Evolutionary conservation across 2,113 vertebrate genomes (phyloP).

Genomic region (Boulengeromyrus knoepffleri): DNA sequence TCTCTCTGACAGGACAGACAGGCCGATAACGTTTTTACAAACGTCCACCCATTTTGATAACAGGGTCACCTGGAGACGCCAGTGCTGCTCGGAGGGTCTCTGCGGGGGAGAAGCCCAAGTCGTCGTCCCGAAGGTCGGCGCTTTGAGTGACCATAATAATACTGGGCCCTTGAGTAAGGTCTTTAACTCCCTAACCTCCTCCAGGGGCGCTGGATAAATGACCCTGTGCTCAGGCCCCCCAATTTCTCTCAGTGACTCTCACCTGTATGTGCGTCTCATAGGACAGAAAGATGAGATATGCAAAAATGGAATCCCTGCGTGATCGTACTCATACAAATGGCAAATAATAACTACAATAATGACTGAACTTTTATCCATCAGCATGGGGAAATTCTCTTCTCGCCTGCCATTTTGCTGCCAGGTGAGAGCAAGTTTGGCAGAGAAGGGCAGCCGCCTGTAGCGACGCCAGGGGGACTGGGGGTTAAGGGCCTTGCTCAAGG

Average conservation of each 20-base stretch:
- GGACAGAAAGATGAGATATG: not conserved
- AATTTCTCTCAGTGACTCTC: not conserved
- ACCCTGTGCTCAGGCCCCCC: not conserved
- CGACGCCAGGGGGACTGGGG: not conserved
- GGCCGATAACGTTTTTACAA: not conserved
- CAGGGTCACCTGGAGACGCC: not conserved
- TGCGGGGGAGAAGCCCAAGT: not conserved
- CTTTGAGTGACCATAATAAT: not conserved
- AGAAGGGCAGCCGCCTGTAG: not conserved
- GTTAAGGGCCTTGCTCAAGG: not conserved
- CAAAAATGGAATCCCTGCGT: not conserved
- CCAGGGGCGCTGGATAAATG: not conserved
- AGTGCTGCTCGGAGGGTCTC: not conserved
- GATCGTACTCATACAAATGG: not conserved
- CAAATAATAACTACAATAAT: not conserved
- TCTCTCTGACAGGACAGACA: conserved; percentile 51
- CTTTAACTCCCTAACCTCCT: not conserved
- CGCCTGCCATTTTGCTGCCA: not conserved
- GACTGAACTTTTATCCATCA: not conserved
- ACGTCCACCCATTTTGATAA: not conserved
- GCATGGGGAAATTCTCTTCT: not conserved
- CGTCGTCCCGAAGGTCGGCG: not conserved
- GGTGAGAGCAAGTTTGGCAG: not conserved
- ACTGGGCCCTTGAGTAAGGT: not conserved
- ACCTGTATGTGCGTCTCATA: not conserved